Evolutionary conservation across 2,113 vertebrate species (phyloP).

Genomic region (Rhizomys pruinosus): DNA sequence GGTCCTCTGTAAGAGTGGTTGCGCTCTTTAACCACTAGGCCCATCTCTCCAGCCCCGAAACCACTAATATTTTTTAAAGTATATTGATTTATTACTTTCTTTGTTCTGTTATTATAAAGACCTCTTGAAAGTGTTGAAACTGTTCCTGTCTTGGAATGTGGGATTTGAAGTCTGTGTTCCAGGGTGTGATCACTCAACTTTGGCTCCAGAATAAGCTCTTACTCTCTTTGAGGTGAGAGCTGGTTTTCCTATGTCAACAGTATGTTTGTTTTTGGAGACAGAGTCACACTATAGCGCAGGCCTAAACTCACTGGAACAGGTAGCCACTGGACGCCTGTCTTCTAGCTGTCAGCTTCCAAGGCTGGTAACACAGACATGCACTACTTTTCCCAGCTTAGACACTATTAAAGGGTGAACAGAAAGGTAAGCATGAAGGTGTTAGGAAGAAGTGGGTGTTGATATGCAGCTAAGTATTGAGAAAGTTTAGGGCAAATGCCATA

Average conservation of each 20-base stretch:
- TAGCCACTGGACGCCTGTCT: neutral
- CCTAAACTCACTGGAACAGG: neutral
- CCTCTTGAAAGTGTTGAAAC: neutral
- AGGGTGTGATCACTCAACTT: neutral
- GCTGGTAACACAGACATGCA: neutral
- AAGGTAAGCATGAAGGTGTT: neutral
- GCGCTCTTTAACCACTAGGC: neutral
- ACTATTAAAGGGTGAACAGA: neutral
- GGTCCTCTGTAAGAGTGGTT: neutral
- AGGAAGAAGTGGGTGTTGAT: neutral
- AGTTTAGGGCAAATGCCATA: neutral
- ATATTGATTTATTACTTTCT: neutral
- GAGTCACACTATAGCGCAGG: too few species aligned
- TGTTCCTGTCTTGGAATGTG: neutral
- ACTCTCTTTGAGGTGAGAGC: neutral
- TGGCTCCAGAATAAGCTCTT: neutral
- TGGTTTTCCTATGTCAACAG: too few species aligned
- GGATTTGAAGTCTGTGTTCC: neutral
- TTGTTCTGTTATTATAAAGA: neutral
- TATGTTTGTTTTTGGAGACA: neutral
- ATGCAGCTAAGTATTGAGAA: constrained; percentile 22
- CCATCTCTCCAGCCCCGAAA: neutral
- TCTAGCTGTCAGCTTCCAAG: too few species aligned
- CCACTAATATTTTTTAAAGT: neutral
- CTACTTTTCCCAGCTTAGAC: neutral